phyloP scores from a whole-genome alignment of 1,140 invertebrate species.

The Aricia agestis region DNA sequence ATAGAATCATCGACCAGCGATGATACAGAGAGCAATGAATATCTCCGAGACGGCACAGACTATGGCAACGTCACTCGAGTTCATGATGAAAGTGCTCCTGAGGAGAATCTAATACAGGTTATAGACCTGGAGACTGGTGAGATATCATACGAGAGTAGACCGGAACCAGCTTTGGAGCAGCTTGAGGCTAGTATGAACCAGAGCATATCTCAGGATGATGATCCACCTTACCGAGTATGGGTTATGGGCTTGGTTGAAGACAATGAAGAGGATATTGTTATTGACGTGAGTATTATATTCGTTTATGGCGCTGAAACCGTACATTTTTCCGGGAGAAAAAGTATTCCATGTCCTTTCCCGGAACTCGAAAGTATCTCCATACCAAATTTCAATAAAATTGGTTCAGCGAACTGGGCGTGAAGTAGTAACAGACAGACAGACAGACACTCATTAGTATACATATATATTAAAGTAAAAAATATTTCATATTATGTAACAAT shows the following conservation, averaged over 20 bases:
- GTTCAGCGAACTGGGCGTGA: too few species aligned
- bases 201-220: constrained; percentile 54
- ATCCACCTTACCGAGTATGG: constrained; percentile 57
- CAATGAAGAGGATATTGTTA: constrained; percentile 52
- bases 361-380: too few species aligned
- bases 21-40: constrained; percentile 56
- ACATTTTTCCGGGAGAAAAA: too few species aligned
- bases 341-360: too few species aligned
- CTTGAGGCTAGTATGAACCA: constrained; percentile 49
- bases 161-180: constrained; percentile 32
- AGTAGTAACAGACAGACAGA: too few species aligned
- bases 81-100: constrained; percentile 47
- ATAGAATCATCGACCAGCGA: constrained; percentile 82
- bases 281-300: constrained; percentile 49
- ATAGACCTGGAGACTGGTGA: constrained; percentile 41
- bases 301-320: too few species aligned
- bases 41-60: constrained; percentile 62
- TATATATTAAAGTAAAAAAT: too few species aligned
- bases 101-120: constrained; percentile 37
- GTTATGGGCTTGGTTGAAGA: constrained; percentile 68
- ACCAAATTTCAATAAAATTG: too few species aligned
- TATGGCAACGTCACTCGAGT: constrained; percentile 65
- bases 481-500: too few species aligned
- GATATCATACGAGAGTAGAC: constrained; percentile 39
- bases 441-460: too few species aligned